phyloP scores from a whole-genome alignment of 30 jellyfish, hydroid and myxozoan genomes.

The Turritopsis rubra region DNA sequence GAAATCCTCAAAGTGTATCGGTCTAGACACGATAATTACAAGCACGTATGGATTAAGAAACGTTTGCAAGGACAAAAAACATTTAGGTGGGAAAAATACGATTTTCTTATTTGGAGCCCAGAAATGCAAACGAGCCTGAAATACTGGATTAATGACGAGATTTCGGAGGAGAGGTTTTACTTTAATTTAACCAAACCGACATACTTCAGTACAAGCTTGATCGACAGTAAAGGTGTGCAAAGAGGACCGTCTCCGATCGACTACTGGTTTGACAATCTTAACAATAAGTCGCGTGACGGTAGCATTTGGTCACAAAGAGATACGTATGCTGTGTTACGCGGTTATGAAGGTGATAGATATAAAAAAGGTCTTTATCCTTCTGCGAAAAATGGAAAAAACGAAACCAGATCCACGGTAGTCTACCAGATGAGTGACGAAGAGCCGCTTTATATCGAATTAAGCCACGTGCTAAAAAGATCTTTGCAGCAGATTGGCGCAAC shows the following conservation, averaged over 20 bases:
- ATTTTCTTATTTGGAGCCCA: constrained; percentile 88
- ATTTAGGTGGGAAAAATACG: constrained; percentile 50
- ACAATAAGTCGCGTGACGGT: constrained; percentile 41
- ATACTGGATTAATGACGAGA: constrained; percentile 32
- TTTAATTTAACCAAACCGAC: constrained; percentile 25
- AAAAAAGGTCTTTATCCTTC: constrained; percentile 48
- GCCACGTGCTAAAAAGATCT: constrained; percentile 23
- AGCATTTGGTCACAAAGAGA: constrained; percentile 90
- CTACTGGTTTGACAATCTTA: constrained; percentile 60
- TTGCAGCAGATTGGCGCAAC: constrained; percentile 44
- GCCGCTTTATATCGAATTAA: constrained; percentile 38
- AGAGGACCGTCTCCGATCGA: constrained; percentile 74
- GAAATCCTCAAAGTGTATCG: constrained; percentile 48
- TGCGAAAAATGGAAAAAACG: constrained; percentile 49
- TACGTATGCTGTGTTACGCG: constrained; percentile 58
- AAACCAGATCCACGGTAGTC: constrained; percentile 52
- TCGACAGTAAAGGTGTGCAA: constrained; percentile 39
- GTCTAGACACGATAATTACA: constrained; percentile 29
- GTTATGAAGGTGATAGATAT: constrained; percentile 42
- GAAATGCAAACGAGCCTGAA: constrained; percentile 55
- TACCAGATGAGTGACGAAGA: constrained; percentile 59
- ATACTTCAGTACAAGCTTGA: constrained; percentile 57
- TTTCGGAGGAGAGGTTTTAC: constrained; percentile 36
- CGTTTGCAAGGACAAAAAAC: constrained; percentile 31
- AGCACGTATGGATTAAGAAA: background rate